Evolutionary conservation across 2,113 vertebrate species (phyloP).

Genomic region (Saguinus midas): DNA sequence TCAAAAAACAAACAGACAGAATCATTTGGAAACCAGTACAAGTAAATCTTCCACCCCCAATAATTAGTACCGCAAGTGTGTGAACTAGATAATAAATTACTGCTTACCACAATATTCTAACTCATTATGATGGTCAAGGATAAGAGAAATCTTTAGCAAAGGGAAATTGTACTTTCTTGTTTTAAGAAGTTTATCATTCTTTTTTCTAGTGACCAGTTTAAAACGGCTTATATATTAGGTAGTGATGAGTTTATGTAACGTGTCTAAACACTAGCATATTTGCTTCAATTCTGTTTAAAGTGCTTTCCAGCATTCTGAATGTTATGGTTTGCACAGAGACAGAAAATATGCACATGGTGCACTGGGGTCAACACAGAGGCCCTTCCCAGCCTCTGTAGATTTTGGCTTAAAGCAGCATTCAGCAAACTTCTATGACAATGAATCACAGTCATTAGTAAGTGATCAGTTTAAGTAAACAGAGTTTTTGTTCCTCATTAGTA

Average conservation of each 20-base stretch:
- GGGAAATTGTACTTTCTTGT: background rate
- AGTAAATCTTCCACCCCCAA: background rate
- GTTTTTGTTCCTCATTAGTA: background rate
- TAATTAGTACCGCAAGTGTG: background rate
- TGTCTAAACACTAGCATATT: background rate
- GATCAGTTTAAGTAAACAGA: background rate
- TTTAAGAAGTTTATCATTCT: background rate
- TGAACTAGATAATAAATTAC: background rate
- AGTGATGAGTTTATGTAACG: background rate
- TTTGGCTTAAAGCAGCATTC: background rate
- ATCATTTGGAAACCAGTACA: background rate
- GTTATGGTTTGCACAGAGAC: background rate
- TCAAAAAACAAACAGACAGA: no score
- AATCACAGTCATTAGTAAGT: background rate
- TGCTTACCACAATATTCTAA: background rate
- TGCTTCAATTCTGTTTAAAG: background rate
- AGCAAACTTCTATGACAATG: background rate
- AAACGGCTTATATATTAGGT: background rate
- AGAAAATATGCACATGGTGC: background rate
- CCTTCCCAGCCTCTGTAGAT: background rate
- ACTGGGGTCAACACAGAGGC: background rate
- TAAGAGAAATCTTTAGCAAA: slow-evolving; percentile 1
- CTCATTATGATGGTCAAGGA: background rate
- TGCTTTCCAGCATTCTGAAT: background rate
- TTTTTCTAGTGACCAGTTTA: background rate